These are phyloP conservation scores for Caenorhabditis wallacei DNA, from an alignment of 2,888 invertebrate genomes.

Conservation along the genomic window DNA sequence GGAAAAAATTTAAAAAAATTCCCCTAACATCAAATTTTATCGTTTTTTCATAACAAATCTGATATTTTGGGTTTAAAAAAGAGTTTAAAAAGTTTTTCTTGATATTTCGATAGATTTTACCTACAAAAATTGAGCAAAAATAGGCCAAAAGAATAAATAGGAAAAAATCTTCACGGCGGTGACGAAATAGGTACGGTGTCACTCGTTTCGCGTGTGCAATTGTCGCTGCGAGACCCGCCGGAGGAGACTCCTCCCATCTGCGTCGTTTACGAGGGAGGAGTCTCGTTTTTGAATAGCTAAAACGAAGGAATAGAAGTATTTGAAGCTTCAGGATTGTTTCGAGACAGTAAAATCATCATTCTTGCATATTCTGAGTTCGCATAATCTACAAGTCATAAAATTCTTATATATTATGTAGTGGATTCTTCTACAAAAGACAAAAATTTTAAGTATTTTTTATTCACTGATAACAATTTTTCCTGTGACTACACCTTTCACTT, in stretches of 20 bases:
- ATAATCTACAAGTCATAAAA: neutral
- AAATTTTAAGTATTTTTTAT: conserved; percentile 9
- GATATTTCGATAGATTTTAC: too few species aligned
- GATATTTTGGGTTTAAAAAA: too few species aligned
- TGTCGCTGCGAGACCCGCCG: conserved; percentile 53
- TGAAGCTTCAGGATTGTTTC: conserved; percentile 16
- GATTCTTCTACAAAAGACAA: neutral
- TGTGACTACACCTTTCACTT: neutral
- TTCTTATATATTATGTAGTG: conserved; percentile 16
- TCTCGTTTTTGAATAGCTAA: conserved; percentile 40
- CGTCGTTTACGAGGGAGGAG: conserved; percentile 56
- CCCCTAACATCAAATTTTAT: too few species aligned
- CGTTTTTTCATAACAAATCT: too few species aligned
- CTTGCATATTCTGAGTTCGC: neutral
- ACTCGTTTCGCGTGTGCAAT: conserved; percentile 47
- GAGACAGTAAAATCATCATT: conserved; percentile 1
- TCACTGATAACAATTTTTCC: conserved; percentile 32
- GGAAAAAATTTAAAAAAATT: too few species aligned
- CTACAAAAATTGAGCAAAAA: conserved; percentile 2
- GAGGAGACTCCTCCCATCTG: conserved; percentile 13
- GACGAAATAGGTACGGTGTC: conserved; percentile 42
- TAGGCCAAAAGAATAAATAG: conserved; percentile 12
- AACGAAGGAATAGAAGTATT: conserved; percentile 11
- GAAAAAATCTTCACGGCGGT: neutral
- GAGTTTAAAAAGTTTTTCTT: too few species aligned